A percentile compares a stretch with the other conserved stretches of the same genome.
Evolutionary conservation across 2,888 invertebrate genomes (phyloP).

Genomic region (Gastrophysa polygoni): DNA sequence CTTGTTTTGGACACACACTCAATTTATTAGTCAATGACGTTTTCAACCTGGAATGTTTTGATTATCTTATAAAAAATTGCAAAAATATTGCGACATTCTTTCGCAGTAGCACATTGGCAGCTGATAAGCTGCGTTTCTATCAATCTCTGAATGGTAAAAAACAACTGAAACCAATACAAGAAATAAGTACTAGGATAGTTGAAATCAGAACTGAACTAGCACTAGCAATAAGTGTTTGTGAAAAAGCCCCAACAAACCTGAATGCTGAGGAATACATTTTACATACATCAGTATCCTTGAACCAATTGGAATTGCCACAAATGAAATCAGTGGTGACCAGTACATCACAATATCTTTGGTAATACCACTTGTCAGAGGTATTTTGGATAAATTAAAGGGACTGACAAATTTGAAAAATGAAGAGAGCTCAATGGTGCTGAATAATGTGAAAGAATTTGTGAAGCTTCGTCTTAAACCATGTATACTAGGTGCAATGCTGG

Average conservation of each 20-base stretch:
- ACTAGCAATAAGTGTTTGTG: neutral
- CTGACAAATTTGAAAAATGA: no score
- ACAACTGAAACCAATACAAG: neutral
- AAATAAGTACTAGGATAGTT: neutral
- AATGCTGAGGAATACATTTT: neutral
- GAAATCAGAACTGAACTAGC: neutral
- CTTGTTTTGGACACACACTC: neutral
- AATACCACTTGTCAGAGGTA: neutral
- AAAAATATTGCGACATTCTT: neutral
- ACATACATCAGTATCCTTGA: neutral
- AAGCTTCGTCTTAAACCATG: no score
- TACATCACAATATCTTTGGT: neutral
- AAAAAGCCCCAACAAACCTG: neutral
- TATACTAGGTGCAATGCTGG: constrained; percentile 11
- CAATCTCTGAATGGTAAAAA: neutral
- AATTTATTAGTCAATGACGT: neutral
- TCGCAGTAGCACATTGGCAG: neutral
- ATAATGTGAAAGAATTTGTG: no score
- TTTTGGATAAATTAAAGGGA: neutral
- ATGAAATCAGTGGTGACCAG: neutral
- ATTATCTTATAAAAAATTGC: neutral
- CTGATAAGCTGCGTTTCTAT: neutral
- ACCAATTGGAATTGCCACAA: neutral
- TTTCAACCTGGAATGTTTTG: neutral
- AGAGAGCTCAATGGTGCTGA: no score